Conservation (phyloP, 2,888 invertebrate species). For the Oegoconia quadripuncta region DNA sequence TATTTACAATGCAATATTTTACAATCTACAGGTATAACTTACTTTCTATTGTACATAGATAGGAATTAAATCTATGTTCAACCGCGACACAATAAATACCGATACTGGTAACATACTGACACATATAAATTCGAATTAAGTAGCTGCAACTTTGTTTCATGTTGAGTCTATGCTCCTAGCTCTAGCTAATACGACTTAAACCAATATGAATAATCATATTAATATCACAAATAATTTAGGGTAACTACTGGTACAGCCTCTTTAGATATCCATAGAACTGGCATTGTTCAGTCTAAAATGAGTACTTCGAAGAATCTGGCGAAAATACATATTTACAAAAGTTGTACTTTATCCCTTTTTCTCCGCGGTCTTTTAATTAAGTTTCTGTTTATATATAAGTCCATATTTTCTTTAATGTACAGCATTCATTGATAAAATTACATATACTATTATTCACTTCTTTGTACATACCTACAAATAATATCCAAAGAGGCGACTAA, state of each 20-base stretch:
- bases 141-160: slow-evolving; percentile 3
- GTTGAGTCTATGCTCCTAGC: slow-evolving; percentile 12
- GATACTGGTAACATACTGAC: slow-evolving; percentile 24
- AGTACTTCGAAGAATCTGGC: slow-evolving; percentile 14
- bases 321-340: slow-evolving; percentile 16
- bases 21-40: slow-evolving; percentile 66
- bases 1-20: slow-evolving; percentile 77
- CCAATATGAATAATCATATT: slow-evolving; percentile 49
- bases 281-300: slow-evolving; percentile 25
- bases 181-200: slow-evolving; percentile 31
- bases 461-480: slow-evolving; percentile 12
- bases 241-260: slow-evolving; percentile 66
- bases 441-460: background rate
- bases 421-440: background rate
- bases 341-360: background rate
- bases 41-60: slow-evolving; percentile 52
- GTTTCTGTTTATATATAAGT: background rate
- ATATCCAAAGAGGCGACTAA: slow-evolving; percentile 66
- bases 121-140: slow-evolving; percentile 12
- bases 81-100: slow-evolving; percentile 29
- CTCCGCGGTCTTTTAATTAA: background rate
- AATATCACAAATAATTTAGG: slow-evolving; percentile 77
- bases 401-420: background rate
- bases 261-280: slow-evolving; percentile 35
- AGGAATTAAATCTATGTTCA: slow-evolving; percentile 34